Evolutionary conservation across 2,113 vertebrate species (phyloP), one percentile per base, ranked within the genome.

Genomic region (Casuarius casuarius): DNA sequence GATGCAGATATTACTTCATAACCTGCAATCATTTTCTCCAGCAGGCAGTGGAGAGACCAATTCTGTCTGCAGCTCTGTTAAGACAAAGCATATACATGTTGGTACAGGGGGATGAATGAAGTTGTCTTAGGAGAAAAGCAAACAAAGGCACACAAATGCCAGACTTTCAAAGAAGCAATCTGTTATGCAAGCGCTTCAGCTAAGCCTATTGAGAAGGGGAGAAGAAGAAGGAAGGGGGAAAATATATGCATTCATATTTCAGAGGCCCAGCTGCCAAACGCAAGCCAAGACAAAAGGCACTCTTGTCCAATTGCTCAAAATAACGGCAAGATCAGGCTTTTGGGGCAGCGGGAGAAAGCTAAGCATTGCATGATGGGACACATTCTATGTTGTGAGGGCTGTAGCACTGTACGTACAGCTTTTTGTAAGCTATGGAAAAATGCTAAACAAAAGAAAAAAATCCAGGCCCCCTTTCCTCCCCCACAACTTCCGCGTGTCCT

Each of bases 241-340:
- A 93, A 92, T 74, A 48, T 11, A 52, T 25, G 74, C 51, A 67
- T 91, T 96, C 33, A 23, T 90, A 74, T 92, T 95, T 74, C 7
- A 1, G 74, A 87, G 74, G 18, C 68, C 61, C 89, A 88, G 73
- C 91, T 94, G 90, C 71, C 83, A 76, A 71, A 58, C 80, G 78
- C 84, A 85, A 73, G 65, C 49, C 15, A 62, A 87, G 46, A 94
- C 84, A 97, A 96, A 95, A 90, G 79, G 56, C 20, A 1, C 44
- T 71, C 48, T 80, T 93, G 74, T 90, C 51, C 78, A 5, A 1
- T 58, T 81, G 62, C 81, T 93, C 73, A 65, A 79, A 80, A 83
- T 6, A 62, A 42, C 12, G 5, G 49, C 87, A 35, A 63, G 67
- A 44, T 38, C 61, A 58, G 73, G 61, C 67, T 86, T 66, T 68